Conservation (phyloP, 2,113 vertebrate species). For the Columbina picui region DNA sequence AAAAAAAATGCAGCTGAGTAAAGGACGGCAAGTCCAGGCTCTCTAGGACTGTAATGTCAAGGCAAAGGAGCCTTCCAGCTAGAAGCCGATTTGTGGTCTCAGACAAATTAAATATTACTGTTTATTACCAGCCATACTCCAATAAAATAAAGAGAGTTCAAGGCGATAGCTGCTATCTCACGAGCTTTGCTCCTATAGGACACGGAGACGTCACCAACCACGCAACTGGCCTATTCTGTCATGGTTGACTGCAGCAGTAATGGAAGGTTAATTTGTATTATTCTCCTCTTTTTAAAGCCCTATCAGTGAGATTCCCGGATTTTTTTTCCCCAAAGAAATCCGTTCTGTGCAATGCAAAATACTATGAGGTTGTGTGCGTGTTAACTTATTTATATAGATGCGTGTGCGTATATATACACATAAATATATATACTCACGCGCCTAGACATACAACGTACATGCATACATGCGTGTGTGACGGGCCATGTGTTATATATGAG, state of each 20-base stretch:
- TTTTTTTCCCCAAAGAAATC: not conserved
- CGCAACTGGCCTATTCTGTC: constrained; percentile 75
- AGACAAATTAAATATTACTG: constrained; percentile 82
- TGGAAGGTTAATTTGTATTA: constrained; percentile 68
- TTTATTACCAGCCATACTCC: constrained; percentile 80
- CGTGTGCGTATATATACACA: fast-evolving
- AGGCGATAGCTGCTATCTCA: constrained; percentile 78
- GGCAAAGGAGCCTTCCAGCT: constrained; percentile 65
- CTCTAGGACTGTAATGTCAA: constrained; percentile 4
- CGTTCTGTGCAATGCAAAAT: not conserved
- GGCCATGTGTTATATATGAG: fast-evolving
- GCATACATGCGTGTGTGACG: fast-evolving
- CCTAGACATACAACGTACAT: not conserved
- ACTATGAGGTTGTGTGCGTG: not conserved
- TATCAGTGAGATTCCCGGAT: not conserved
- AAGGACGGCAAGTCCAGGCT: constrained; percentile 25
- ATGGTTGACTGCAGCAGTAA: constrained; percentile 69
- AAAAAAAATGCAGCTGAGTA: not conserved
- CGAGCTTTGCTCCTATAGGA: constrained; percentile 82
- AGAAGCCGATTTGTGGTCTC: constrained; percentile 71
- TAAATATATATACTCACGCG: not conserved
- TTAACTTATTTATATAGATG: fast-evolving
- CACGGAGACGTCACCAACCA: constrained; percentile 79
- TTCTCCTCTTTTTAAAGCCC: constrained; percentile 64
- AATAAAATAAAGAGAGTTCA: constrained; percentile 82